A percentile compares a stretch with the other conserved stretches of the same genome.
Conservation (phyloP, 2,888 invertebrate genomes). For the Idaea biselata region DNA sequence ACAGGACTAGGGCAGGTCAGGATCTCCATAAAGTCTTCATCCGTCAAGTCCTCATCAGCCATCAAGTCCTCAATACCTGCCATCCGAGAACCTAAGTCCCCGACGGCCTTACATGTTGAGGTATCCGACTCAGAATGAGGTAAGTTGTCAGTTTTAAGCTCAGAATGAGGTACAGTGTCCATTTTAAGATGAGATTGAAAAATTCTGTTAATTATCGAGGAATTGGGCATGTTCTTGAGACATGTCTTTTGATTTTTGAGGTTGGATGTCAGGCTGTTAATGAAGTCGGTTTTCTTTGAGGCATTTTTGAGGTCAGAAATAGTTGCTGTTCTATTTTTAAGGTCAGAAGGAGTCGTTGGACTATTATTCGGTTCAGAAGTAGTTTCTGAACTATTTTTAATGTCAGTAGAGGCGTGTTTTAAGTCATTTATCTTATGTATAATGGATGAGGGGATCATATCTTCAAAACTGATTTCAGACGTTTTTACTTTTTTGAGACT, state of each 20-base stretch:
- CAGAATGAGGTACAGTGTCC: neutral
- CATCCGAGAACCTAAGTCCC: neutral
- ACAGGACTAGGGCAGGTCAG: slow-evolving; percentile 71
- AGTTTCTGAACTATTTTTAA: neutral
- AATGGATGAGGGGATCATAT: neutral
- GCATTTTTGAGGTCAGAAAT: neutral
- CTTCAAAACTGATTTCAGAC: neutral
- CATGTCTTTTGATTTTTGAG: no score
- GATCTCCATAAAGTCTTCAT: slow-evolving; percentile 67
- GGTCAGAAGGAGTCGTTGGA: neutral
- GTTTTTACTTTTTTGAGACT: neutral
- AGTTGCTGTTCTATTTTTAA: neutral
- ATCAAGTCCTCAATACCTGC: neutral
- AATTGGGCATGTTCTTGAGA: no score
- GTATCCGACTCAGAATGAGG: no score
- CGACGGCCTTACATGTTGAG: no score
- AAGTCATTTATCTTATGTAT: neutral
- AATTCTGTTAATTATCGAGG: no score
- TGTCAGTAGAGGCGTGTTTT: neutral
- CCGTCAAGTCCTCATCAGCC: slow-evolving; percentile 52
- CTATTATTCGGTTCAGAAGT: no score
- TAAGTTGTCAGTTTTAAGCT: no score
- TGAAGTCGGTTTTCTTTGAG: neutral
- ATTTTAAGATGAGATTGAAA: neutral
- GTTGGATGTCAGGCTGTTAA: no score